Percentiles rank a stretch among this genome's conserved stretches.
phyloP scores from a whole-genome alignment of 2,888 invertebrate species.

The Tetheella fluctuosa region DNA sequence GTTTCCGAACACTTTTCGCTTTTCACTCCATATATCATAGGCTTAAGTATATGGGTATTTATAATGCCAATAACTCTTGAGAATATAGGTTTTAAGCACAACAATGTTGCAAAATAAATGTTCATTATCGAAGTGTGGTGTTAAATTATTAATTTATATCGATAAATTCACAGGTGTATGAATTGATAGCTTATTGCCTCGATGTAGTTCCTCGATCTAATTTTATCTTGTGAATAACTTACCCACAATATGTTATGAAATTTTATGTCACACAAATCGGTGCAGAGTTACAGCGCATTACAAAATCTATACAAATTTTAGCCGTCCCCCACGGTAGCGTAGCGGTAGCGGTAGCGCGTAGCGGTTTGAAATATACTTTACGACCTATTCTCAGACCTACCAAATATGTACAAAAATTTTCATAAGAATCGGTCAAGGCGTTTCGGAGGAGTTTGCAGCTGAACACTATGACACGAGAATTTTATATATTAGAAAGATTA shows the following conservation, averaged over 20 bases:
- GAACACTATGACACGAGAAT: no score
- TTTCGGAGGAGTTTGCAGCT: no score
- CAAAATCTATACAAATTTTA: no score
- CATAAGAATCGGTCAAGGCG: no score
- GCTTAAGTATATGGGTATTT: not conserved
- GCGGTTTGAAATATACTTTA: no score
- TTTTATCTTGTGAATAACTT: constrained; percentile 1
- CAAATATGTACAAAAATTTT: no score
- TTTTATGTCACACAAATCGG: no score
- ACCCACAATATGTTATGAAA: not conserved
- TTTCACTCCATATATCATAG: constrained; percentile 33
- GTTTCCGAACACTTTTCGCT: constrained; percentile 47
- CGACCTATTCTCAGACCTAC: no score
- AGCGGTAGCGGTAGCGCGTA: no score
- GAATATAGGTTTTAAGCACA: constrained; percentile 11
- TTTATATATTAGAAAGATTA: no score
- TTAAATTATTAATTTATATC: not conserved
- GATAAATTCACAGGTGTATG: constrained; percentile 1
- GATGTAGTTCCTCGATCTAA: not conserved
- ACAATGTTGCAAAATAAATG: constrained; percentile 1
- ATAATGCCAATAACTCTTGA: constrained; percentile 5
- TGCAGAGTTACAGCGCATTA: no score
- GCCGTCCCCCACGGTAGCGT: no score
- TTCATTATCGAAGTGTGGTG: not conserved
- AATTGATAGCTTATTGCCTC: constrained; percentile 4